Evolutionary conservation across 2,797 vertebrate species (phyloP).

Genomic region (Propithecus perrieri): DNA sequence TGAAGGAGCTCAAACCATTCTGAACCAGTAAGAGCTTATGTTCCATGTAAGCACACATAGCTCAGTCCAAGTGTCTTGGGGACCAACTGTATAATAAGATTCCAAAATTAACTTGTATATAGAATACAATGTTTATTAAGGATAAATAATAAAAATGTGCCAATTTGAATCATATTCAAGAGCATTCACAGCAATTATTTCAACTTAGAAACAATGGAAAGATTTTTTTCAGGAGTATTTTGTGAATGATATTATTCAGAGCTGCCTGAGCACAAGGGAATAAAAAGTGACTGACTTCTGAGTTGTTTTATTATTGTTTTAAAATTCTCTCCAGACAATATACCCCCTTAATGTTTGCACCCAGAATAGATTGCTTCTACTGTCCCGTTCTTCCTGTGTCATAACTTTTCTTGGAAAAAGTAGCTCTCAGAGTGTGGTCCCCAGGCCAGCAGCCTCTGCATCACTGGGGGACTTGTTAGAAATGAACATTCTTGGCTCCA

Average conservation of each 20-base stretch:
- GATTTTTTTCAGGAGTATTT: background rate
- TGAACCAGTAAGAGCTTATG: background rate
- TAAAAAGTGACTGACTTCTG: background rate
- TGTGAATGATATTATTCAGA: background rate
- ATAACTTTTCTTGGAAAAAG: background rate
- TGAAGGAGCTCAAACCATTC: background rate
- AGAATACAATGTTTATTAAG: background rate
- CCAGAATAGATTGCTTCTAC: background rate
- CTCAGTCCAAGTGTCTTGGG: background rate
- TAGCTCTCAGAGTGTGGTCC: background rate
- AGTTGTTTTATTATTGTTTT: background rate
- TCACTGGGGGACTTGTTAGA: background rate
- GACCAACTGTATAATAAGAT: background rate
- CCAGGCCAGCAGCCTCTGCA: background rate
- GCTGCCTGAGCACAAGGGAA: background rate
- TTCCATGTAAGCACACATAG: background rate
- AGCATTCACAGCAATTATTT: background rate
- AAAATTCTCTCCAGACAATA: background rate
- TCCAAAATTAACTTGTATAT: background rate
- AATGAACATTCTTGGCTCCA: background rate
- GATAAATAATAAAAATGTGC: background rate
- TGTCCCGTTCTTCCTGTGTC: background rate
- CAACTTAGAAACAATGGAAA: background rate
- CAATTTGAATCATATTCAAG: background rate
- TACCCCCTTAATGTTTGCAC: background rate